Evolutionary conservation across 2,888 invertebrate genomes (phyloP), one percentile per base, ranked within the genome.

Genomic region (Theristus sp.): DNA sequence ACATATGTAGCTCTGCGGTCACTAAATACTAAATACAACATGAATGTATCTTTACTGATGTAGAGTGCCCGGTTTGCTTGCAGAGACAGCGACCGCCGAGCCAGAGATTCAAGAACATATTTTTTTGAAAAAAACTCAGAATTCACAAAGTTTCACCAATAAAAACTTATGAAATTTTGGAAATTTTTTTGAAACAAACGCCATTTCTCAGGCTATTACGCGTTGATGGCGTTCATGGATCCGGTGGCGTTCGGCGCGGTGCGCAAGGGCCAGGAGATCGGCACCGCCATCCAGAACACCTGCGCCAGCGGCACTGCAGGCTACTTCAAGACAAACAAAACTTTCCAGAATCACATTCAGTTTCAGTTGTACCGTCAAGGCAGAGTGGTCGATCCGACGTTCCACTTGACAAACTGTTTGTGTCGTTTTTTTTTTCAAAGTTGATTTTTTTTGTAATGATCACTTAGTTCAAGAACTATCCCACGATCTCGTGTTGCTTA

Each of bases 371-470:
- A 63, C 61, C 66, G 66, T 55, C 65, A 67, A 49, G 72, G 71
- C 30, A 61, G 64, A 31, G 63, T 64, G 6, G 65, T 72, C 56
- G 72, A 72, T 61, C 69, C 70, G 28, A 71, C 71, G 2, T 65
- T 65, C 58, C 72, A 71, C 63, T 63, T 72, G 58, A 67, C 68
- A 49, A 65, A 68, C 57, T 72, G 72, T 71, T 58, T 62, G 64
- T 62, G 27, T 27, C 29, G 38, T 3, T 28, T 17, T 30, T 27
- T 52, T 52, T 52, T 17, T 25, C 6, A 22, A 29, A 56, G 27
- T 55, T 25, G 28, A 22, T 24, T 55, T 55, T 28, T 25, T 27
- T 26, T 20, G 20, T 17, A 2, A 6, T 55, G 3, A 13, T 28
- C 27, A 55, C 17, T 13, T 6, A 55, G 10, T 53, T 24, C 13